Evolutionary conservation across 2,797 vertebrate genomes (phyloP), one percentile per base, ranked within the genome.

Genomic region (Chelon auratus): DNA sequence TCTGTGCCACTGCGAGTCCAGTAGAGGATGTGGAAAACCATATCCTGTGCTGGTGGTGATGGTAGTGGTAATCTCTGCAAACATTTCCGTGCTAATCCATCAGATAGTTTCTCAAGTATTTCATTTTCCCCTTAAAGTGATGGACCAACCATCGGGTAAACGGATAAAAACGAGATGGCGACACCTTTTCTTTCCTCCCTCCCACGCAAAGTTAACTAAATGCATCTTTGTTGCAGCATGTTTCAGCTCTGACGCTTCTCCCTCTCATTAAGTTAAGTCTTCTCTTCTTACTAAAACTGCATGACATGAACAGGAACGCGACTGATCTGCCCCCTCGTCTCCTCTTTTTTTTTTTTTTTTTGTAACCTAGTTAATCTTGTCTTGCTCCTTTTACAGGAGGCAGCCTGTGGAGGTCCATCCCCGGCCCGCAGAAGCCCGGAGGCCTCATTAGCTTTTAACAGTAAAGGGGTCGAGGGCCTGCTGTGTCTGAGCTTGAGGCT

Each of bases 401-500:
- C 33, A 40, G 59, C 60, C 62, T 40, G 45, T 18, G 62, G 75
- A 9, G 61, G 48, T 64, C 50, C 52, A 70, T 65, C 60, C 33
- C 45, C 66, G 70, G 52, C 48, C 78, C 45, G 22, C 39, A 58
- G 82, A 75, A 76, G 80, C 79, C 84, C 13, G 52, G 45, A 78
- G 84, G 80, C 77, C 77, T 89, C 68, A 72, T 91, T 88, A 84
- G 82, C 78, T 62, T 68, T 30, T 40, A 33, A 50, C 71, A 62
- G 66, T 78, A 37, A 76, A 81, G 56, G 50, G 64, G 57, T 63
- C 24, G 15, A 10, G 17, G 36, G 43, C 55, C 66, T 68, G 54
- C 69, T 78, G 75, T 59, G 52, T 72, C 57, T 43, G 43, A 58
- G 58, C 78, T 70, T n/a, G 52, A 59, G 80, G 80, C 74, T 17